Evolutionary conservation across 2,888 invertebrate species (phyloP).

Genomic region (Drosophila siamana): DNA sequence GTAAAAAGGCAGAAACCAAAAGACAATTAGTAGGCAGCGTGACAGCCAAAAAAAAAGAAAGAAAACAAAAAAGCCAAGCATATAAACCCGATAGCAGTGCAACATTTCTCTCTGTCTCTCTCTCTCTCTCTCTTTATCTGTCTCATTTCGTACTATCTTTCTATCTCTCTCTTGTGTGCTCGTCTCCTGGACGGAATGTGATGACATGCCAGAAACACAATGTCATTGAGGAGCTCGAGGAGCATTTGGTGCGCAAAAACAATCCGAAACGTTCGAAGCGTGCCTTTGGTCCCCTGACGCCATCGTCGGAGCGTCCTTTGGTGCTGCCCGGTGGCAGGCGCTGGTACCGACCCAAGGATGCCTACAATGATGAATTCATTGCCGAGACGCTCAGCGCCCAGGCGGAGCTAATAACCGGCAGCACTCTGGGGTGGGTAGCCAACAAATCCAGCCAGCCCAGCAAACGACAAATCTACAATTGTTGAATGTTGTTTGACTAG

Average conservation of each 20-base stretch:
- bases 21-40: constrained; percentile 78
- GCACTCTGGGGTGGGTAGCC: constrained; percentile 91
- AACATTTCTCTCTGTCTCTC: constrained; percentile 30
- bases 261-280: constrained; percentile 86
- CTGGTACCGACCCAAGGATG: constrained; percentile 93
- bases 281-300: constrained; percentile 87
- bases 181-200: constrained; percentile 32
- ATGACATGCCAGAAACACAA: constrained; percentile 81
- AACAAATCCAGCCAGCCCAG: not conserved
- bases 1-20: constrained; percentile 76
- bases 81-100: constrained; percentile 62
- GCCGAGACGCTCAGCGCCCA: constrained; percentile 94
- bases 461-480: constrained; percentile 23
- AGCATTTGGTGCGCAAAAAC: constrained; percentile 86
- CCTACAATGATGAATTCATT: constrained; percentile 95
- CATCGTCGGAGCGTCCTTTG: constrained; percentile 90
- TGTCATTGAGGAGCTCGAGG: constrained; percentile 86
- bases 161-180: constrained; percentile 30
- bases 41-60: constrained; percentile 39
- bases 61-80: constrained; percentile 10
- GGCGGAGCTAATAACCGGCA: constrained; percentile 93
- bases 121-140: not conserved
- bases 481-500: constrained; percentile 10
- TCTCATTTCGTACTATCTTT: not conserved
- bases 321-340: constrained; percentile 91